phyloP scores from a whole-genome alignment of 2,113 vertebrate species.

The Oncorhynchus masou region DNA sequence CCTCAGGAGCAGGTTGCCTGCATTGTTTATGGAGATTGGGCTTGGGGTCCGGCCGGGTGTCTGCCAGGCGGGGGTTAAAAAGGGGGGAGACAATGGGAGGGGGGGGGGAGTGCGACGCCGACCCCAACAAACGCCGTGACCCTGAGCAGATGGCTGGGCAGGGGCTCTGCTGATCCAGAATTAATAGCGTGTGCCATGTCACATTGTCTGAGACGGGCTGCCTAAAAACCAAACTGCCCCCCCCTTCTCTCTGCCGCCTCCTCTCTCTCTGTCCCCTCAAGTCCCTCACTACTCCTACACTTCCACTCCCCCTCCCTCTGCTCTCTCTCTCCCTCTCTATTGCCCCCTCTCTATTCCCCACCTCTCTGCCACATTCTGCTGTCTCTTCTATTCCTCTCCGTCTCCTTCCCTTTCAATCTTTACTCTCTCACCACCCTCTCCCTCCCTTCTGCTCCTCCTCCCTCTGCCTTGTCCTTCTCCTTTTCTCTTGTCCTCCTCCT shows the following conservation, averaged over 20 bases:
- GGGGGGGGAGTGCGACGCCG: constrained; percentile 65
- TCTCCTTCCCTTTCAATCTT: neutral
- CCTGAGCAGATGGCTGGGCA: constrained; percentile 84
- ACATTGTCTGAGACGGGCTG: constrained; percentile 82
- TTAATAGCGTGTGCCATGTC: constrained; percentile 88
- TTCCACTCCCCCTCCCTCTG: constrained; percentile 26
- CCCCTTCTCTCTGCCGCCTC: constrained; percentile 48
- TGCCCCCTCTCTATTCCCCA: constrained; percentile 14
- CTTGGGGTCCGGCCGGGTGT: constrained; percentile 68
- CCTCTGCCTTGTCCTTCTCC: neutral
- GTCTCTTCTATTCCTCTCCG: neutral
- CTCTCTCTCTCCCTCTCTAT: neutral
- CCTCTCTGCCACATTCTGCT: neutral
- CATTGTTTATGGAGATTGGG: constrained; percentile 82
- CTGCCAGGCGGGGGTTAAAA: constrained; percentile 69
- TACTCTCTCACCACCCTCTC: constrained; percentile 8
- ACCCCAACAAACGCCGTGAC: constrained; percentile 83
- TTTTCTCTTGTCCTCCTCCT: constrained; percentile 13
- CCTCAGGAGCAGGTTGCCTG: constrained; percentile 77
- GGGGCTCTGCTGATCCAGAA: constrained; percentile 84
- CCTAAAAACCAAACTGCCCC: constrained; percentile 63
- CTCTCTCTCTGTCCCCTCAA: constrained; percentile 25
- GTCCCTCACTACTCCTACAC: constrained; percentile 37
- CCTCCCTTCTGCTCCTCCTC: constrained; percentile 1
- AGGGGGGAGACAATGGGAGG: constrained; percentile 17